Percentiles rank a stretch among this genome's conserved stretches.
Conservation (phyloP, 2,113 vertebrate species). For the Ictalurus punctatus region DNA sequence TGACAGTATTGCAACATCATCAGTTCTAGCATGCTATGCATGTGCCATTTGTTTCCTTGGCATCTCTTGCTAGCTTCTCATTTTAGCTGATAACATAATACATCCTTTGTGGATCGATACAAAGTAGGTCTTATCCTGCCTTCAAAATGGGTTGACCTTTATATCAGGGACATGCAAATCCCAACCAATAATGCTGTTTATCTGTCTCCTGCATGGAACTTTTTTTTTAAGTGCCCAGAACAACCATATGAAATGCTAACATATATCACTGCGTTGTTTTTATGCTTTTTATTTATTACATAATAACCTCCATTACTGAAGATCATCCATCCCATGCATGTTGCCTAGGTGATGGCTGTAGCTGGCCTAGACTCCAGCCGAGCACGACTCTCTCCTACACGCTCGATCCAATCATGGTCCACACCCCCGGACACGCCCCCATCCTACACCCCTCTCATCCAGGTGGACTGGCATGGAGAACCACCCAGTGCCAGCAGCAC, state of each 20-base stretch:
- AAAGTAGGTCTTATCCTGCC: not conserved
- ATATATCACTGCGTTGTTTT: not conserved
- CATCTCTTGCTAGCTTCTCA: not conserved
- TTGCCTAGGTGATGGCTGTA: conserved; percentile 87
- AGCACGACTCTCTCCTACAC: conserved; percentile 84
- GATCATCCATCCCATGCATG: conserved; percentile 3
- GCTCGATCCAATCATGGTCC: conserved; percentile 88
- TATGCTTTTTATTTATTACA: not conserved
- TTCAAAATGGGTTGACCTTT: not conserved
- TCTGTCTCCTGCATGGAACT: not conserved
- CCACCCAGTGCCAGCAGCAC: conserved; percentile 82
- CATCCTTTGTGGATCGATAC: not conserved
- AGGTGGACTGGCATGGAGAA: conserved; percentile 84
- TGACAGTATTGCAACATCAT: not conserved
- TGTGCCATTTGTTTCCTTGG: not conserved
- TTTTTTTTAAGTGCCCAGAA: not conserved
- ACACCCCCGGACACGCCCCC: conserved; percentile 90
- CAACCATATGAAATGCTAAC: not conserved
- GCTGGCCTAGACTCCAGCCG: conserved; percentile 89
- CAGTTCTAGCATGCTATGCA: not conserved
- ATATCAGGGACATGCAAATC: not conserved
- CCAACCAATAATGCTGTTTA: not conserved
- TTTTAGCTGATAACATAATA: not conserved
- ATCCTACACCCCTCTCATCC: conserved; percentile 87
- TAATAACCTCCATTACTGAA: conserved; percentile 13